phyloP scores from a whole-genome alignment of 2,797 vertebrate genomes.

The Bothrops alternatus region DNA sequence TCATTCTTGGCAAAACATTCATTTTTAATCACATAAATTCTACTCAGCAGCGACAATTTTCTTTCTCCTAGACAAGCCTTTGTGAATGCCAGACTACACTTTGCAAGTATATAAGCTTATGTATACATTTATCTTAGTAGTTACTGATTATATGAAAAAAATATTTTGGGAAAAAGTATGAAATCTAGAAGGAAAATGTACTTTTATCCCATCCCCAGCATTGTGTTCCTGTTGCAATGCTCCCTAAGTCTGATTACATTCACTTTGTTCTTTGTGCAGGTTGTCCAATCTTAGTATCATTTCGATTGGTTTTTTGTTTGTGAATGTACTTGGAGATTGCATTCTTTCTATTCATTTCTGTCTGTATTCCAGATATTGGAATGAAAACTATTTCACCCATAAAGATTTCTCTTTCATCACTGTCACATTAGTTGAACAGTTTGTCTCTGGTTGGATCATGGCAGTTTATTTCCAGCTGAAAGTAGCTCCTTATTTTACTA shows the following conservation, averaged over 20 bases:
- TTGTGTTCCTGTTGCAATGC: background rate
- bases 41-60: background rate
- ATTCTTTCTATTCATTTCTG: background rate
- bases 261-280: background rate
- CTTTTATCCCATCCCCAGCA: background rate
- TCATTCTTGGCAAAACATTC: background rate
- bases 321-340: background rate
- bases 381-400: background rate
- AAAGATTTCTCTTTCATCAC: background rate
- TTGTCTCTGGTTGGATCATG: background rate
- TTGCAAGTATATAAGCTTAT: background rate
- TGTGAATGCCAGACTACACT: background rate
- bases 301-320: background rate
- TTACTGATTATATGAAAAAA: background rate
- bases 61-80: background rate
- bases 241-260: background rate
- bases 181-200: background rate
- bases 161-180: background rate
- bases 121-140: background rate
- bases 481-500: background rate
- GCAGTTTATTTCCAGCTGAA: background rate
- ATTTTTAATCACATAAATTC: conserved; percentile 4
- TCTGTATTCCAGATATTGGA: background rate
- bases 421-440: background rate
- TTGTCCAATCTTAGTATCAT: background rate